A percentile compares a stretch with the other conserved stretches of the same genome.
Evolutionary conservation across 2,888 invertebrate species (phyloP).

Genomic region (Sepioteuthis lessoniana): DNA sequence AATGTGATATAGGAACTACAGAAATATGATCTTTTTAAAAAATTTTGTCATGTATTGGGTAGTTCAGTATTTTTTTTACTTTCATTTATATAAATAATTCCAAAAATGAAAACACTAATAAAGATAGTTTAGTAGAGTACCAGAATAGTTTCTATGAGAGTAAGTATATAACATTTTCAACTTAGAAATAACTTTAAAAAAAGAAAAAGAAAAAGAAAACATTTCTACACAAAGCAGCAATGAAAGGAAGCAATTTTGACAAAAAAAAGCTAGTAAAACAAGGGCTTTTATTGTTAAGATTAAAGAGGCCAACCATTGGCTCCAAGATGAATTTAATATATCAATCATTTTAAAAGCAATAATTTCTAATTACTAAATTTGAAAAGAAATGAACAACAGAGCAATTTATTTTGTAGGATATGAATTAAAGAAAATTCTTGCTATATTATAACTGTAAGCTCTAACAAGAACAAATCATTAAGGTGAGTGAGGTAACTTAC

Average conservation of each 20-base stretch:
- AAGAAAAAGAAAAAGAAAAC: no score
- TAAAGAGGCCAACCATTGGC: not conserved
- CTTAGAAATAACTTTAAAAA: no score
- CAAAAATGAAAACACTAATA: not conserved
- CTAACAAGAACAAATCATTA: not conserved
- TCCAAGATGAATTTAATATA: not conserved
- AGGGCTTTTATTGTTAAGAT: not conserved
- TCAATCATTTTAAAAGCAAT: conserved; percentile 33
- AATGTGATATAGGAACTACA: not conserved
- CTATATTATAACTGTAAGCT: not conserved
- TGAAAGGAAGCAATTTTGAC: not conserved
- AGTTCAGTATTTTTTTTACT: not conserved
- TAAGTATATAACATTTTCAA: not conserved
- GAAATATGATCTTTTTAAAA: not conserved
- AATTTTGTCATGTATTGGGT: not conserved
- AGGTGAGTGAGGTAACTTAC: not conserved
- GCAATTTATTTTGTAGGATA: conserved; percentile 8
- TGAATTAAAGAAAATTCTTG: not conserved
- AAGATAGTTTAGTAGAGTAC: not conserved
- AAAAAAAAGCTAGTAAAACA: not conserved
- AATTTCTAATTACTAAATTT: not conserved
- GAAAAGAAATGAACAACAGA: not conserved
- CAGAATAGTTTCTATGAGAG: not conserved
- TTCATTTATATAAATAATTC: not conserved
- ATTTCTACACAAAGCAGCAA: not conserved